Evolutionary conservation across 2,888 invertebrate genomes (phyloP).

Genomic region (Acrobasis consociella): DNA sequence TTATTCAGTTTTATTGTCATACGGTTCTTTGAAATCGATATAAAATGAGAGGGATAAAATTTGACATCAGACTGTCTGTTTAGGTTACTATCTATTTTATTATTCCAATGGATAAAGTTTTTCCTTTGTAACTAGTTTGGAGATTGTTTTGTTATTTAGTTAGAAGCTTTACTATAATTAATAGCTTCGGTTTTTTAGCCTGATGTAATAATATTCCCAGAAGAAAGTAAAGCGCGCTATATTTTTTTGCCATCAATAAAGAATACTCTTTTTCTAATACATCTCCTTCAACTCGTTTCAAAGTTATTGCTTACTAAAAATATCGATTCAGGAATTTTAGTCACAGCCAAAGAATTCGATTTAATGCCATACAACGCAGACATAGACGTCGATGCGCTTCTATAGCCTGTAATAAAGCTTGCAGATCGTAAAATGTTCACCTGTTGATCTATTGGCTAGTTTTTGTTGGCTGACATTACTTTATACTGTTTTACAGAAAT

Average conservation of each 20-base stretch:
- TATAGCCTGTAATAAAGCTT: conserved; percentile 43
- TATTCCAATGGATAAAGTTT: neutral
- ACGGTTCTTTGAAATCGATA: conserved; percentile 43
- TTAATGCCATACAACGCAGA: conserved; percentile 42
- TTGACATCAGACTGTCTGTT: conserved; percentile 22
- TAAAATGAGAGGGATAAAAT: conserved; percentile 31
- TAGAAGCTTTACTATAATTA: too few relatives aligned
- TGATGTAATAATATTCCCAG: too few relatives aligned
- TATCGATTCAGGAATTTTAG: conserved; percentile 57
- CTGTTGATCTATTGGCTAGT: conserved; percentile 45
- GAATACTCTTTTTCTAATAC: too few relatives aligned
- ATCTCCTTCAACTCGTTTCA: neutral
- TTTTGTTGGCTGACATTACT: conserved; percentile 39
- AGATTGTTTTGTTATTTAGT: neutral
- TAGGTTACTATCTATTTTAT: neutral
- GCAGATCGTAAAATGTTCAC: conserved; percentile 50
- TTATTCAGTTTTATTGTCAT: conserved; percentile 54
- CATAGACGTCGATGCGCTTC: conserved; percentile 47
- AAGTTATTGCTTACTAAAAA: conserved; percentile 50
- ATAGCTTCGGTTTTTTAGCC: too few relatives aligned
- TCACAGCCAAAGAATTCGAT: conserved; percentile 50
- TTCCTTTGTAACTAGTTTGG: neutral
- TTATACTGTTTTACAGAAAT: conserved; percentile 33
- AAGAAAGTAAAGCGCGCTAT: too few relatives aligned
- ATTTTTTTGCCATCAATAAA: too few relatives aligned